Percentiles rank a stretch among this genome's conserved stretches.
phyloP scores from a whole-genome alignment of 2,113 vertebrate species.

The Brachionichthys hirsutus region DNA sequence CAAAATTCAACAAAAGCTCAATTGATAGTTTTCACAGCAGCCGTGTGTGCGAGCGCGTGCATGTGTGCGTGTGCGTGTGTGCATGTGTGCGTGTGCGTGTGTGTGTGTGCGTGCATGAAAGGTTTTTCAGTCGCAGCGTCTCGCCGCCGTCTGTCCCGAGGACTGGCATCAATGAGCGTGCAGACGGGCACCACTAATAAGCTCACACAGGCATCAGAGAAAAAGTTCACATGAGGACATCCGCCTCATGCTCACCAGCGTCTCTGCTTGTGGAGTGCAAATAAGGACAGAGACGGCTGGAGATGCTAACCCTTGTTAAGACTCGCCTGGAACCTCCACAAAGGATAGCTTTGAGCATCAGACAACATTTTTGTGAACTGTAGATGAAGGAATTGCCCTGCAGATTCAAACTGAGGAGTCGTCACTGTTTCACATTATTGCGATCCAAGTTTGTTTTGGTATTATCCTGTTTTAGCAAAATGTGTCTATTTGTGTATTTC shows the following conservation, averaged over 20 bases:
- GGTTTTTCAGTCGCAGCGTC: slow-evolving; percentile 51
- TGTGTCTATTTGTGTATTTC: no score
- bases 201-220: slow-evolving; percentile 65
- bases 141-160: slow-evolving; percentile 67
- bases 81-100: background rate
- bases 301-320: slow-evolving; percentile 25
- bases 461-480: no score
- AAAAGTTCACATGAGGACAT: slow-evolving; percentile 64
- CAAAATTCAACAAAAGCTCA: slow-evolving; percentile 9
- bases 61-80: background rate
- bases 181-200: slow-evolving; percentile 71
- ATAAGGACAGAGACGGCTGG: slow-evolving; percentile 44
- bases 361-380: background rate
- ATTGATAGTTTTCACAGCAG: slow-evolving; percentile 19
- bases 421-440: no score
- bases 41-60: background rate
- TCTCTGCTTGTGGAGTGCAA: slow-evolving; percentile 45
- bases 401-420: background rate
- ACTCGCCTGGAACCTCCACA: slow-evolving; percentile 29
- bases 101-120: slow-evolving; percentile 17
- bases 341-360: background rate
- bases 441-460: no score
- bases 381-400: background rate
- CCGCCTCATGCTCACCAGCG: slow-evolving; percentile 50
- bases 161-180: slow-evolving; percentile 66